Conservation (phyloP, 2,888 invertebrate species). For the Bombyx huttoni region DNA sequence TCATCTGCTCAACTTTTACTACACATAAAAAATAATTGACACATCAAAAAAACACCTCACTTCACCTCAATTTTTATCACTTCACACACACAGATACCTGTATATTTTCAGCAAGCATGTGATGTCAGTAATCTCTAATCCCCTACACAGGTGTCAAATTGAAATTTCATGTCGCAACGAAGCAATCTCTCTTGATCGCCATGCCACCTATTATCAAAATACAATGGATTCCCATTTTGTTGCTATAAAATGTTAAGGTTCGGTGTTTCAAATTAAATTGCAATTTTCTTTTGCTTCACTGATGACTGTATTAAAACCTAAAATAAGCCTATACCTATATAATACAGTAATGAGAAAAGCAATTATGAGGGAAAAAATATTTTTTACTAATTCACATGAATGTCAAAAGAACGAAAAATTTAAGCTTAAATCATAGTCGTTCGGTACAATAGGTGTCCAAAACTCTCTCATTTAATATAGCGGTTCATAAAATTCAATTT, state of each 20-base stretch:
- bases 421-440: not conserved
- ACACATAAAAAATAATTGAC: not conserved
- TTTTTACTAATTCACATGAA: too few species aligned
- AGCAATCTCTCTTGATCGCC: not conserved
- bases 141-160: constrained; percentile 25
- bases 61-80: not conserved
- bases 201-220: not conserved
- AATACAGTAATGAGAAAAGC: too few species aligned
- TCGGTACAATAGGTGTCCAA: constrained; percentile 12
- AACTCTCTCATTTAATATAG: constrained; percentile 25
- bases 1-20: not conserved
- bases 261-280: too few species aligned
- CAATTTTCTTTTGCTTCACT: too few species aligned
- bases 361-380: too few species aligned
- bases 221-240: not conserved
- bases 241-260: not conserved
- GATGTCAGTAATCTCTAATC: constrained; percentile 15
- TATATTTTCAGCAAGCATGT: not conserved
- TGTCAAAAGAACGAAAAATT: too few species aligned
- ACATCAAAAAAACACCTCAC: constrained; percentile 1
- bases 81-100: not conserved
- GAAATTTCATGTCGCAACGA: constrained; percentile 25
- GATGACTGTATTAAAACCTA: too few species aligned
- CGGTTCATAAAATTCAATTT: constrained; percentile 28
- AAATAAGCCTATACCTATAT: too few species aligned